Evolutionary conservation across 2,113 vertebrate species (phyloP), one percentile per base, ranked within the genome.

Genomic region (Podarcis raffonei): DNA sequence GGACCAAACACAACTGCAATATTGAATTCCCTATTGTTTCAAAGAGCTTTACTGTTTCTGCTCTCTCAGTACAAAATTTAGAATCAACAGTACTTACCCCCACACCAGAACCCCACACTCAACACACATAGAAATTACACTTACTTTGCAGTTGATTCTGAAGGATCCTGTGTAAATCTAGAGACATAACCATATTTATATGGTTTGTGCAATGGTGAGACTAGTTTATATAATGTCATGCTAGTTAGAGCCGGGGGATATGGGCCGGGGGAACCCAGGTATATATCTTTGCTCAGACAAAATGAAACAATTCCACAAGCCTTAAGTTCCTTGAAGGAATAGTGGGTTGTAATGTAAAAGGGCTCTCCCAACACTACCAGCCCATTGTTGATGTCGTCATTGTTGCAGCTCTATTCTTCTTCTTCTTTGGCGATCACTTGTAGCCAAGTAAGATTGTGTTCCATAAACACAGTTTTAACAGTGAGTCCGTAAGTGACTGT

Each of bases 21-120:
- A 69, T 65, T 87, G 90, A 83, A 85, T 0, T 48, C 84, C n/a
- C 18, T 87, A 83, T 18, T 75, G 15, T 32, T 35, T 4, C 78
- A 68, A 35, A 9, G 0, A 69, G 0, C 0, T 87, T 85, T 83
- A 30, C 12, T 15, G 86, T 1, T 71, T 11, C 1, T 30, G 1
- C 39, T 42, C 35, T 78, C 91, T 37, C 9, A 0, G 48, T 53
- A 5, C 23, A 91, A 86, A 2, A 13, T 65, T 12, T 68, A 3
- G 22, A 22, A 84, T 87, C 75, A 53, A 79, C 25, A 78, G 30
- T 15, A 83, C 48, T 80, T 90, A 15, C 23, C 12, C 35, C 27
- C 6, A 59, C 42, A 83, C 65, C 12, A 53, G 48, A 11, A 53
- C 48, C 48, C 48, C 48, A 53, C 48, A 53, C 48, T 53, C 48